Evolutionary conservation across 2,113 vertebrate species (phyloP).

Genomic region (Corapipo altera): DNA sequence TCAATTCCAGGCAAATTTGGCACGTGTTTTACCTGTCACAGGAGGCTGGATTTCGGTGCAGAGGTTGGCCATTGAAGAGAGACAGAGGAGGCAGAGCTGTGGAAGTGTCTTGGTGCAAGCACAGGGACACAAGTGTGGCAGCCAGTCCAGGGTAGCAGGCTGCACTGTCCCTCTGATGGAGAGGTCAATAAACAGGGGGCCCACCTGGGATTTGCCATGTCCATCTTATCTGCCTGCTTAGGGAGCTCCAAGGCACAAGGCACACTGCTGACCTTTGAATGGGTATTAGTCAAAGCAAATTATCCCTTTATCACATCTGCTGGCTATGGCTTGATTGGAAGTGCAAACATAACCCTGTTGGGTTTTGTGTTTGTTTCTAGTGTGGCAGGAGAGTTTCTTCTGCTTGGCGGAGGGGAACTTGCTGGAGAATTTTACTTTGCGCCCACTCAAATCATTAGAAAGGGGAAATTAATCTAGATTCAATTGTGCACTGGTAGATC

Average conservation of each 20-base stretch:
- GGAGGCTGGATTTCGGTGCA: rapidly evolving
- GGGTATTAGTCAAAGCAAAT: not conserved
- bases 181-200: not conserved
- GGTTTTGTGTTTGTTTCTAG: not conserved
- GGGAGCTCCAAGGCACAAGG: not conserved
- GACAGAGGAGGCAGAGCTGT: rapidly evolving
- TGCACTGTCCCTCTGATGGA: not conserved
- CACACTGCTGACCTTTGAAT: not conserved
- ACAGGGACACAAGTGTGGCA: not conserved
- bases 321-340: not conserved
- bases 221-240: not conserved
- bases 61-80: not conserved
- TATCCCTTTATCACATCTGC: not conserved
- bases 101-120: not conserved
- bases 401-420: not conserved
- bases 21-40: not conserved
- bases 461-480: not conserved
- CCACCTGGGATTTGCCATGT: not conserved
- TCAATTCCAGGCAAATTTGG: not conserved
- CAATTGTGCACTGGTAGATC: not conserved
- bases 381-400: not conserved
- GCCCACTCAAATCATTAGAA: not conserved
- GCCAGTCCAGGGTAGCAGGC: not conserved
- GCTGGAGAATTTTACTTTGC: not conserved
- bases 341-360: not conserved